Evolutionary conservation across 2,797 vertebrate genomes (phyloP).

Genomic region (Urocyon cinereoargenteus): DNA sequence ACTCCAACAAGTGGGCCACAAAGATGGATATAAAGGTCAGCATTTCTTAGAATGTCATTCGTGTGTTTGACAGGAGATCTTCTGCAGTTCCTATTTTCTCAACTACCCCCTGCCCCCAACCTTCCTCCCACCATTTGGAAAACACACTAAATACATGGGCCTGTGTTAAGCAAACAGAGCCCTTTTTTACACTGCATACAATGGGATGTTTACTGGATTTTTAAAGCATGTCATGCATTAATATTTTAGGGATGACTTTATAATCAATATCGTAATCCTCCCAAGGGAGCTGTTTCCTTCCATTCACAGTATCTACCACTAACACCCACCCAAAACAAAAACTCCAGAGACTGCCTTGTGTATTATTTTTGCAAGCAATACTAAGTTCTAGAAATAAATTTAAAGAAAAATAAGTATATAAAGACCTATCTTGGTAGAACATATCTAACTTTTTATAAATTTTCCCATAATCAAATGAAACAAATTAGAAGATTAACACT

Average conservation of each 20-base stretch:
- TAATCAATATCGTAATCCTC: constrained; percentile 54
- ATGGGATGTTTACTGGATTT: constrained; percentile 40
- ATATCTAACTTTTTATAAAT: constrained; percentile 24
- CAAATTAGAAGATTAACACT: constrained; percentile 41
- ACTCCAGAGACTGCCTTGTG: not conserved
- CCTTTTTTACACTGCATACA: not conserved
- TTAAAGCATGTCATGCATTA: not conserved
- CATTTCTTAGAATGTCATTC: not conserved
- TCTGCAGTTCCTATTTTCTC: not conserved
- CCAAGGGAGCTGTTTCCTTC: constrained; percentile 55
- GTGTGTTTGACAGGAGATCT: not conserved
- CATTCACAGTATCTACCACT: not conserved
- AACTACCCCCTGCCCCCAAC: no score
- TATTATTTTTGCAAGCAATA: constrained; percentile 50
- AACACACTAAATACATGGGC: not conserved
- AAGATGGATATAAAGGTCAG: constrained; percentile 50
- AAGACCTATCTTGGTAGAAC: not conserved
- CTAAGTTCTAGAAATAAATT: constrained; percentile 49
- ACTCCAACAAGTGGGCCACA: constrained; percentile 72
- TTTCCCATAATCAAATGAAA: constrained; percentile 53
- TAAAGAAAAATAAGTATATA: constrained; percentile 27
- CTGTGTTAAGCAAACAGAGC: not conserved
- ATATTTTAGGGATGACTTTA: constrained; percentile 68
- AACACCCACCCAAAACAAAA: constrained; percentile 38
- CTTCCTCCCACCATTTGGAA: not conserved